phyloP scores from a whole-genome alignment of 1,140 invertebrate genomes.

The Orchestia grillus region DNA sequence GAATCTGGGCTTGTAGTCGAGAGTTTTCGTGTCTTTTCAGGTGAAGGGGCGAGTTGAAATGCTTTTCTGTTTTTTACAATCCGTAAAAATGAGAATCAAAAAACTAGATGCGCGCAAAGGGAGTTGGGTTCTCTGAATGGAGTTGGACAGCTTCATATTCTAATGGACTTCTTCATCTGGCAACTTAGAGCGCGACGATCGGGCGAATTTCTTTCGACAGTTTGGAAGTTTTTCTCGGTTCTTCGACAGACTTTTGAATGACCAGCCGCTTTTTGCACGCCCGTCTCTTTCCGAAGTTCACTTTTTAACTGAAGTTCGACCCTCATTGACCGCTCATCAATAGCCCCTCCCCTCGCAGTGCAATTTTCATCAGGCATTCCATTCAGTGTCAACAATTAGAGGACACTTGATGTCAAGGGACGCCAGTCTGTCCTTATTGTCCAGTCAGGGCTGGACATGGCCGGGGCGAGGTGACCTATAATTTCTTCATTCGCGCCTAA shows the following conservation, averaged over 20 bases:
- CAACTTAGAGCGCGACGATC: neutral
- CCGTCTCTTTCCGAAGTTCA: neutral
- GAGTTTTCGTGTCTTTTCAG: neutral
- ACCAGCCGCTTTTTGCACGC: neutral
- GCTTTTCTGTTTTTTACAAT: neutral
- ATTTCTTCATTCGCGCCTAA: neutral
- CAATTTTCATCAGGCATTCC: constrained; percentile 52
- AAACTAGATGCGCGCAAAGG: neutral
- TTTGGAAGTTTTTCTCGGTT: neutral
- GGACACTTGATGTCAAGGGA: constrained; percentile 37
- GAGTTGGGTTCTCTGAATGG: neutral
- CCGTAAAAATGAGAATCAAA: neutral
- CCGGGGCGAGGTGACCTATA: neutral
- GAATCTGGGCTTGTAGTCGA: neutral
- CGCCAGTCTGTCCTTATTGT: neutral
- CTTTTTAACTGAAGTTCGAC: neutral
- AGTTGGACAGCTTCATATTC: constrained; percentile 29
- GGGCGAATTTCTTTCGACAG: constrained; percentile 1
- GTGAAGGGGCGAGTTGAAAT: neutral
- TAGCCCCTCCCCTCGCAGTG: neutral
- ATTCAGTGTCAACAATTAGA: constrained; percentile 52
- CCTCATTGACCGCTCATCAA: constrained; percentile 51
- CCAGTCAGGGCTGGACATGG: neutral
- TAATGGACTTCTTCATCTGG: constrained; percentile 36
- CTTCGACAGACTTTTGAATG: constrained; percentile 10